Base-by-base conservation (phyloP, 2,797 vertebrate genomes). In the Tapera naevia region DNA sequence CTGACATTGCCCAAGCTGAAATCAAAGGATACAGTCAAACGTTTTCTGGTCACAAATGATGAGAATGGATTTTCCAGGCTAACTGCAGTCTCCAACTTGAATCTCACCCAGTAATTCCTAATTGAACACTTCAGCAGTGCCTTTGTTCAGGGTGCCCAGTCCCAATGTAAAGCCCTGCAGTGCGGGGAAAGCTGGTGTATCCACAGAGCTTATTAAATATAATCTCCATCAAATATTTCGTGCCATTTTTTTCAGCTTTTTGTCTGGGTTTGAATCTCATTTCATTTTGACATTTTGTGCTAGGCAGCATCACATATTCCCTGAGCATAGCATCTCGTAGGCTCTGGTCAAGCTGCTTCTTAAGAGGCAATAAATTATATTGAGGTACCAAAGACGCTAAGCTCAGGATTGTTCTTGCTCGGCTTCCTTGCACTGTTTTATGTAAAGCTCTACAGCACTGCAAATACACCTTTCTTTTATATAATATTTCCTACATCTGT, bases 141-240 rank as follows among this genome's bases (percentile, higher is more conserved):
- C 60, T 91, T 67, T 24, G 10, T 13, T 81, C 15, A 58, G 51
- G 43, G 75, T 64, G 5, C 7, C 30, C 11, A 19, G 13, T 27
- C 28, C 14, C 3, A 8, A 56, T 7, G 30, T 53, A 58, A 76
- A 89, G 17, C 25, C 11, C 58, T 51, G 21, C 19, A 71, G 53
- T 4, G 11, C 0, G 0, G 30, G 10, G 9, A 9, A 57, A 85
- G 41, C 30, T 86, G 43, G 4, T 1, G 0, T 39, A 24, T 28
- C 56, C 43, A 53, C 37, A 14, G 0, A 9, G 18, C 16, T 86
- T 61, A 17, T 53, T 80, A 41, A 80, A 64, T 88, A 69, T 13
- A 62, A 23, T 78, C 33, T 46, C 71, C 56, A 27, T 50, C 56
- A 65, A 82, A 83, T 2, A 27, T 66, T 57, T 48, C 70, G 19